phyloP scores from a whole-genome alignment of 2,888 invertebrate genomes.

The Synergus umbraculus region DNA sequence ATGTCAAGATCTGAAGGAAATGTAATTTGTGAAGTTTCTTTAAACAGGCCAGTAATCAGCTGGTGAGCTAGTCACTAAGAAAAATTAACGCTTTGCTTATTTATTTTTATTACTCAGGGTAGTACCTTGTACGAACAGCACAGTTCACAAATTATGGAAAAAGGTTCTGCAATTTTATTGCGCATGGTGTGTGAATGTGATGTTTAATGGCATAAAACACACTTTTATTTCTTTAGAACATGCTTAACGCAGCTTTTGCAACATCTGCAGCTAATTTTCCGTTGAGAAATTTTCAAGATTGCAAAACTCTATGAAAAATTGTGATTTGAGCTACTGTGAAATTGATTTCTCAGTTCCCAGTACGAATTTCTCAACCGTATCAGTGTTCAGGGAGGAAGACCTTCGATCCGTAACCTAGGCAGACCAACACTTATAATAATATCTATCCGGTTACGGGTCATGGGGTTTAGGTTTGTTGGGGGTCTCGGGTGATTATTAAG shows the following conservation, averaged over 20 bases:
- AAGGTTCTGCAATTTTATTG: no score
- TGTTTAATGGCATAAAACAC: no score
- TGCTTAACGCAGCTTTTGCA: no score
- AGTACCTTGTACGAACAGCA: background rate
- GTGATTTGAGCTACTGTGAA: constrained; percentile 7
- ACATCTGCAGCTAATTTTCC: background rate
- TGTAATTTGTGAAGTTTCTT: constrained; percentile 33
- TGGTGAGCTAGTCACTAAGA: constrained; percentile 25
- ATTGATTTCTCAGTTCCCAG: constrained; percentile 33
- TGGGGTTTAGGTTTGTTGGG: constrained; percentile 47
- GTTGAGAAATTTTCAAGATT: background rate
- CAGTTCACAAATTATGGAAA: no score
- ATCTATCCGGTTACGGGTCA: constrained; percentile 41
- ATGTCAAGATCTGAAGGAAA: constrained; percentile 23
- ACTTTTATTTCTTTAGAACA: no score
- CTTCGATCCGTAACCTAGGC: constrained; percentile 40
- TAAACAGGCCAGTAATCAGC: constrained; percentile 32
- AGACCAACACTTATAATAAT: constrained; percentile 41
- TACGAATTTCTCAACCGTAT: constrained; percentile 33
- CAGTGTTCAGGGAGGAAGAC: constrained; percentile 33
- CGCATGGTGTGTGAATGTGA: no score
- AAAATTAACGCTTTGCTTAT: constrained; percentile 22
- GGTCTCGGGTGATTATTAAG: constrained; percentile 67
- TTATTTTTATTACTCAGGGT: constrained; percentile 8
- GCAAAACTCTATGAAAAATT: background rate